A percentile compares a stretch with the other conserved stretches of the same genome.
phyloP scores from a whole-genome alignment of 2,797 vertebrate genomes.

The Eulemur mongoz region DNA sequence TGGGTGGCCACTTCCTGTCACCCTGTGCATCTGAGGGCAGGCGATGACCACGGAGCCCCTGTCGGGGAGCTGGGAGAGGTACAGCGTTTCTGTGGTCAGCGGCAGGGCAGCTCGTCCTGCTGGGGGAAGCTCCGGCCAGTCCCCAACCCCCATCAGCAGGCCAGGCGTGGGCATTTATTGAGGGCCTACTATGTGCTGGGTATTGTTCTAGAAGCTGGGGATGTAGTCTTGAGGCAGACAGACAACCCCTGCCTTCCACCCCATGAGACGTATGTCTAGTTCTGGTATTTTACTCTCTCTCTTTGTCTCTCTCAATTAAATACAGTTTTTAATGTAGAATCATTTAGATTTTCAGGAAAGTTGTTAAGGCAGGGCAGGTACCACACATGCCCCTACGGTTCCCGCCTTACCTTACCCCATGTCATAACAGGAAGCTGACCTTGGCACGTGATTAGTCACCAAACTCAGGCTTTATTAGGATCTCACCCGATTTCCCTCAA shows the following conservation, averaged over 20 bases:
- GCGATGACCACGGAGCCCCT: background rate
- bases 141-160: background rate
- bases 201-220: background rate
- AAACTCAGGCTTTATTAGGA: background rate
- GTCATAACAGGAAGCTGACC: background rate
- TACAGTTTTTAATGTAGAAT: background rate
- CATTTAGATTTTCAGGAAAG: background rate
- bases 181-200: background rate
- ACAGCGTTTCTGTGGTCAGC: background rate
- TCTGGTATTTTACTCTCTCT: background rate
- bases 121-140: background rate
- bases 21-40: background rate
- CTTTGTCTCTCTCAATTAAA: background rate
- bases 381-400: rapidly evolving
- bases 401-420: rapidly evolving
- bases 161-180: background rate
- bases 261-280: background rate
- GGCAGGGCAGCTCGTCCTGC: background rate
- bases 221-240: background rate
- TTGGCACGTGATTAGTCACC: rapidly evolving
- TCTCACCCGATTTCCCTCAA: background rate
- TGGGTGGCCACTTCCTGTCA: background rate
- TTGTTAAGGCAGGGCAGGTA: too few relatives aligned
- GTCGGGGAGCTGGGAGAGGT: background rate
- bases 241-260: too few relatives aligned